Percentiles rank a stretch among this genome's conserved stretches.
Conservation (phyloP, 2,113 vertebrate species). For the Sisor rabdophorus region DNA sequence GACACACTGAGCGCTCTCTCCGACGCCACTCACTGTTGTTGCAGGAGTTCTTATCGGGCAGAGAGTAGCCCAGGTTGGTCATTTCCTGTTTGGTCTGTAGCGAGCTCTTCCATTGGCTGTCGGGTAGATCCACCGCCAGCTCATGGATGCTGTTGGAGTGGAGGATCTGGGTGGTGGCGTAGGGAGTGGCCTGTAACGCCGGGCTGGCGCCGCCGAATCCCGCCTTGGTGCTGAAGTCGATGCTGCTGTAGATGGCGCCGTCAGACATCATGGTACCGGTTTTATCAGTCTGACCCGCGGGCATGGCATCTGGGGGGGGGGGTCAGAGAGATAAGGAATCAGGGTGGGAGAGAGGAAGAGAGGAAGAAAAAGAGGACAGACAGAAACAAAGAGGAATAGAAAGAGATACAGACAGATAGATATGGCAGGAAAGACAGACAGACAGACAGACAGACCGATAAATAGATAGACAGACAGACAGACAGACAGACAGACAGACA, state of each 20-base stretch:
- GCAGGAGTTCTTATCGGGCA: constrained; percentile 94
- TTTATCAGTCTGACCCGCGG: constrained; percentile 87
- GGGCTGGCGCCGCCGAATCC: constrained; percentile 93
- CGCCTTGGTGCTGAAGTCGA: constrained; percentile 95
- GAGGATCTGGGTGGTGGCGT: constrained; percentile 95
- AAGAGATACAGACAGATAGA: neutral
- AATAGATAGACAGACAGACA: no score
- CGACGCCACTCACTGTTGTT: constrained; percentile 84
- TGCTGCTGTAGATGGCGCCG: constrained; percentile 98
- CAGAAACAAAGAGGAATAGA: neutral
- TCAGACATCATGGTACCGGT: constrained; percentile 95
- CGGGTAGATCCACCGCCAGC: constrained; percentile 92
- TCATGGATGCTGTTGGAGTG: constrained; percentile 98
- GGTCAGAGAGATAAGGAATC: neutral
- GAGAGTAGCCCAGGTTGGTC: constrained; percentile 89
- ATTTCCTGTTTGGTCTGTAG: constrained; percentile 93
- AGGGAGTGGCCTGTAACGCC: constrained; percentile 90
- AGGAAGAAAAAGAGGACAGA: neutral
- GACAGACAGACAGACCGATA: no score
- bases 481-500: no score
- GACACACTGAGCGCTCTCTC: neutral
- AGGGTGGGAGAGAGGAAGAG: constrained; percentile 28
- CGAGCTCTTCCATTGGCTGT: constrained; percentile 93
- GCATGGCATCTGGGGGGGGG: constrained; percentile 75
- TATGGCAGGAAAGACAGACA: neutral